Base-by-base conservation (phyloP, 2,113 vertebrate species). In the Brevimyrus niger region DNA sequence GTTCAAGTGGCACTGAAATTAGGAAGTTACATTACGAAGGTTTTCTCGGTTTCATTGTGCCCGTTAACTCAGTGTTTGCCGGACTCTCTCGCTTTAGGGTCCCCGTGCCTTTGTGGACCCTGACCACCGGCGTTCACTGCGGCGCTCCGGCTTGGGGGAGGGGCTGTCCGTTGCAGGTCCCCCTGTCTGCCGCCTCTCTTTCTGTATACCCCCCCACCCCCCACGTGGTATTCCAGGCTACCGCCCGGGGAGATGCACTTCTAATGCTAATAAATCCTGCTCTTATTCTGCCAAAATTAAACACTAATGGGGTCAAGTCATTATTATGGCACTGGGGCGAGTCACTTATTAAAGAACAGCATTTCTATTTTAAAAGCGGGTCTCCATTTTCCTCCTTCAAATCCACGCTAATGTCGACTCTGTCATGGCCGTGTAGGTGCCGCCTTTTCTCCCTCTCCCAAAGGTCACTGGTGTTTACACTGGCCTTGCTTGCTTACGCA, bases 251-350 rank as follows among this genome's bases (percentile, higher is more conserved):
- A 82, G 76, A 88, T 42, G 19, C 47, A 50, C 69, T 69, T 61
- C 69, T 21, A 35, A 48, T 80, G 88, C 27, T 88, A 88, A 88
- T 88, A 88, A 82, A 82, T 48, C 88, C 69, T 46, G 11, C 88
- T 80, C 69, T 82, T 47, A 35, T 69, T 88, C 88, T 53, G 88
- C 88, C 88, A 47, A 84, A 84, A 89, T 84, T 89, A 84, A 89
- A 83, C 88, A 48, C 50, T 89, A 89, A 84, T 89, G 88, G 76
- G 88, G 88, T 89, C 76, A 84, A 89, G 88, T 83, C 76, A 84
- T 84, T 89, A 89, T 82, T 84, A 84, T 89, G 73, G 51, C 88
- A 83, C 69, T 89, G 73, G 76, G 76, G 73, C 88, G 76, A 84
- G 51, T 38, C 23, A 82, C 73, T 89, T 84, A 55, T 89, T 89